Base-by-base conservation (phyloP, 2,797 vertebrate species). In the Aeoliscus strigatus region DNA sequence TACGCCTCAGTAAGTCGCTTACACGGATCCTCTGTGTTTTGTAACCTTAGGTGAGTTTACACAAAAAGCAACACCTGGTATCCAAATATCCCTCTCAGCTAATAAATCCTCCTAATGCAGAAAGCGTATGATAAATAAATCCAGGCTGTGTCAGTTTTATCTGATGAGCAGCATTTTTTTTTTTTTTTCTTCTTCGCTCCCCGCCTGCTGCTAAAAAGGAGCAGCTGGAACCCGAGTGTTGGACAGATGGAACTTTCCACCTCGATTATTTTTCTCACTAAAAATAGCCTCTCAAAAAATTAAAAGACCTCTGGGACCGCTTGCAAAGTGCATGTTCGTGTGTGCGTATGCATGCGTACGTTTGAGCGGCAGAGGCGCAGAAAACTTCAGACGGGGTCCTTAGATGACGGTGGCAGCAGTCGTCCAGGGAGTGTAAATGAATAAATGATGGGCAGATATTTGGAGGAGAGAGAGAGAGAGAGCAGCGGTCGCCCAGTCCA, bases 181-280 rank as follows among this genome's bases (percentile, higher is more conserved):
- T 14, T 5, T 4, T 24, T 10, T 16, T 27, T 40, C 33, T 57
- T 10, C 15, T 27, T 40, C 33, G 55, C 61, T 72, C 65, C 62
- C 59, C 39, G 67, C 66, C 69, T 51, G 70, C 66, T 55, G 63
- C 76, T 80, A 75, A 83, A 87, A 83, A 88, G 85, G 81, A 87
- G 87, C 89, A 90, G 86, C 88, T 90, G 89, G 82, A 87, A 81
- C 80, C 75, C 78, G 83, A 80, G 82, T 85, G 80, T 77, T 73
- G 84, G 86, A 85, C 88, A 89, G 88, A 89, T 90, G 88, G 89
- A 89, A 83, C 83, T 88, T 90, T 90, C 86, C 88, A 89, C 89
- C 86, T 90, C 87, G 75, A 87, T 90, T 89, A 89, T 88, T 88
- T 87, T 79, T 65, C 68, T 57, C 54, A 37, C 86, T 88, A 89